Evolutionary conservation across 2,797 vertebrate genomes (phyloP), one percentile per base, ranked within the genome.

Genomic region (Notolepis coatsorum): DNA sequence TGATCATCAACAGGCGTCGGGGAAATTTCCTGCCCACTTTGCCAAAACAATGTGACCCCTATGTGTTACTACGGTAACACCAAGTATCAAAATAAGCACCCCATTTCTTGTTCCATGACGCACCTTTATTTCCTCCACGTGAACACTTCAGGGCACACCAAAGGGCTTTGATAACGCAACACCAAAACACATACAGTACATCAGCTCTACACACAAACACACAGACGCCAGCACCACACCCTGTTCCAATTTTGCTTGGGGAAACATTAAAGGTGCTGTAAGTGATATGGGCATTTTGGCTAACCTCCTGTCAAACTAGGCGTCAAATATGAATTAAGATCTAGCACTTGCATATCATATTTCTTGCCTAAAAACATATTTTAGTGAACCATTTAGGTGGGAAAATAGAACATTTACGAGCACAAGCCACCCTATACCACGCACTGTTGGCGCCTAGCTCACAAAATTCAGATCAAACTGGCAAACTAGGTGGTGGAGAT

Each of bases 81-180:
- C 31, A 65, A 61, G 38, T 74, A 84, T 82, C 70, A 82, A 88
- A 87, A 85, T 74, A 88, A 68, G 70, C 73, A 41, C 68, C 77
- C 60, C 59, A 35, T 66, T 74, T 78, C 60, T 71, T 63, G 63
- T 79, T 77, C 81, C 76, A 75, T 84, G 82, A 85, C 77, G 67
- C 79, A 88, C 79, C 84, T 88, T 84, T 78, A 84, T 80, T 86
- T 78, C 83, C 83, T 89, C 85, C 84, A 87, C 84, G 75, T 89
- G 85, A 84, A 75, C 62, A 35, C 55, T 4, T 54, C 75, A 68
- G 63, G 71, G 75, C 67, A 71, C 69, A 68, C 65, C n/a, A n/a
- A n/a, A 45, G 55, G 47, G 53, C 17, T 68, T 57, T 62, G 70
- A 85, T 78, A 81, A 71, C 79, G 81, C 49, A 37, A 57, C 49